A percentile compares a stretch with the other conserved stretches of the same genome.
phyloP scores from a whole-genome alignment of 2,888 invertebrate species.

The Chymomyza procnemis region DNA sequence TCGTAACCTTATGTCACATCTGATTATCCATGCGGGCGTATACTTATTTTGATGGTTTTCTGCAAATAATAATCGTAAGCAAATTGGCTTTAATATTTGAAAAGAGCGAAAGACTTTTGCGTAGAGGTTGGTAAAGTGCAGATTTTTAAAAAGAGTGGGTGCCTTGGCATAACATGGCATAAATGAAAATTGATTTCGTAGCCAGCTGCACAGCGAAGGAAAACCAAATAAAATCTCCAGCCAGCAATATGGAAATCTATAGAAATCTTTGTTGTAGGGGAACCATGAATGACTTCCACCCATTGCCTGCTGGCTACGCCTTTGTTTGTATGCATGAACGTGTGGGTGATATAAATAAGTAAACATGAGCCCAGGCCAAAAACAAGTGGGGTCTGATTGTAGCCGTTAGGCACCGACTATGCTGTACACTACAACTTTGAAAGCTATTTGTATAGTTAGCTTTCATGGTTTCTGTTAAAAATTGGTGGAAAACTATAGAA shows the following conservation, averaged over 20 bases:
- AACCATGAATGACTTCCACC: slow-evolving; percentile 5
- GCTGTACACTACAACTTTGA: no score
- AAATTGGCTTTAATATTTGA: slow-evolving; percentile 48
- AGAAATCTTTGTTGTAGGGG: no score
- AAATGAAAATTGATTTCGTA: slow-evolving; percentile 55
- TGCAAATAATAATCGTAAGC: slow-evolving; percentile 46
- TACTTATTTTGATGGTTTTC: slow-evolving; percentile 6
- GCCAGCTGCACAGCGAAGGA: no score
- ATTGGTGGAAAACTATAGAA: no score
- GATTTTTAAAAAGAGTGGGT: neutral
- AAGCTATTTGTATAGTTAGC: no score
- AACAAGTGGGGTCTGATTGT: no score
- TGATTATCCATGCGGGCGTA: neutral
- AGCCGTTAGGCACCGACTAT: no score
- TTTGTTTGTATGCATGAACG: neutral
- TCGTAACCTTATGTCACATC: neutral
- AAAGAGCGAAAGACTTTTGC: slow-evolving; percentile 32
- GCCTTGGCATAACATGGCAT: slow-evolving; percentile 1
- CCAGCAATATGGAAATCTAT: no score
- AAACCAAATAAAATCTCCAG: no score
- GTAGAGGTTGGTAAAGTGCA: slow-evolving; percentile 22
- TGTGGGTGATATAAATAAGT: neutral
- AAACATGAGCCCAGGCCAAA: no score
- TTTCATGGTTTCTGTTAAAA: no score
- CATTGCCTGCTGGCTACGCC: slow-evolving; percentile 8